Evolutionary conservation across 2,888 invertebrate genomes (phyloP).

Genomic region (Sphaeridia pumilis): DNA sequence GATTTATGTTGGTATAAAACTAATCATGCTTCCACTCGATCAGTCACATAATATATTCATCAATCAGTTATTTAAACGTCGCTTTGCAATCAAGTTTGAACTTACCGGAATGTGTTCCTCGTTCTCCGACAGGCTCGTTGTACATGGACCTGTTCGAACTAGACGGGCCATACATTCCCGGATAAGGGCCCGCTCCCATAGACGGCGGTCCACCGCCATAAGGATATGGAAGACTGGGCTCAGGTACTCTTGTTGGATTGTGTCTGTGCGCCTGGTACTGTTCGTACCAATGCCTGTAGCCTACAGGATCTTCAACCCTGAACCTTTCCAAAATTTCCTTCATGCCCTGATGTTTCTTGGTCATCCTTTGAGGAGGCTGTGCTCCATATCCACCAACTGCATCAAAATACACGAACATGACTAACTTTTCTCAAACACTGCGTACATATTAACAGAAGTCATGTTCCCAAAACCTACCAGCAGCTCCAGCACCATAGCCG

Average conservation of each 20-base stretch:
- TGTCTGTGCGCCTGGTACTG: conserved; percentile 47
- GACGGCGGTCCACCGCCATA: neutral
- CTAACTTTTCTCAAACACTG: neutral
- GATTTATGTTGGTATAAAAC: neutral
- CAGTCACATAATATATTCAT: neutral
- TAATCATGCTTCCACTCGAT: neutral
- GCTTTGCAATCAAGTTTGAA: too few species aligned
- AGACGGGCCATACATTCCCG: too few species aligned
- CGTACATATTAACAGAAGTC: neutral
- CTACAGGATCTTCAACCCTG: conserved; percentile 62
- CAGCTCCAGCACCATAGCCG: neutral
- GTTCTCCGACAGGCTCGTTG: neutral
- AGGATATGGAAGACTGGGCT: conserved; percentile 24
- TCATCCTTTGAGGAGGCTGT: neutral
- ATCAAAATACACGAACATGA: neutral
- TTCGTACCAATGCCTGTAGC: conserved; percentile 65
- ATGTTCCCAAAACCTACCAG: neutral
- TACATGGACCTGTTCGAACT: neutral
- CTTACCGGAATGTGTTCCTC: neutral
- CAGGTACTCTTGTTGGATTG: conserved; percentile 34
- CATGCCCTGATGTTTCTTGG: neutral
- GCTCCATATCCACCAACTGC: conserved; percentile 8
- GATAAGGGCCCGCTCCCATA: neutral
- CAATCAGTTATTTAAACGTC: neutral
- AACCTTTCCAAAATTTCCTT: conserved; percentile 52